Percentiles rank a stretch among this genome's conserved stretches.
These are phyloP conservation scores for Byasa hedistus DNA, from an alignment of 2,888 invertebrate species.

Conservation along the genomic window DNA sequence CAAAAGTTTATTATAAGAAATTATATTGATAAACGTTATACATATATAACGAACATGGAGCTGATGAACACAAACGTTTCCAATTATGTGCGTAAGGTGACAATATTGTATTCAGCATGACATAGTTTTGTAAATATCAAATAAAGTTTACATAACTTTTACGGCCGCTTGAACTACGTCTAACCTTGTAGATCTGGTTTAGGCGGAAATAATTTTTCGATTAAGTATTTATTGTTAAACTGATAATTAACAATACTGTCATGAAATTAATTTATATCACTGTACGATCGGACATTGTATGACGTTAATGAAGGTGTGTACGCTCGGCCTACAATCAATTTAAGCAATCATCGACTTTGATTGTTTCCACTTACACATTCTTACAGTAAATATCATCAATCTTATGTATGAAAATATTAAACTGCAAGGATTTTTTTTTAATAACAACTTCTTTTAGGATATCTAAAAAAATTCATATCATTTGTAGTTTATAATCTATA, in stretches of 20 bases:
- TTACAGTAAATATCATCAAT: constrained; percentile 41
- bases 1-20: neutral
- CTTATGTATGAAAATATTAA: constrained; percentile 20
- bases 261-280: constrained; percentile 1
- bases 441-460: neutral
- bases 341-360: constrained; percentile 69
- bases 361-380: constrained; percentile 54
- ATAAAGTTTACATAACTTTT: constrained; percentile 13
- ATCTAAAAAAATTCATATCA: neutral
- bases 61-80: neutral
- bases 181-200: neutral
- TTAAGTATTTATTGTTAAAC: neutral
- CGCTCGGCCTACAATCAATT: constrained; percentile 60
- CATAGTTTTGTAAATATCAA: constrained; percentile 16
- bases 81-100: neutral
- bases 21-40: neutral
- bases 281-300: constrained; percentile 32
- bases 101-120: constrained; percentile 13
- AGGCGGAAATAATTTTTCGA: neutral
- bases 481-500: neutral
- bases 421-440: neutral
- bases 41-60: neutral
- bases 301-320: constrained; percentile 61
- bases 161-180: constrained; percentile 2
- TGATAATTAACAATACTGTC: neutral